Percentiles rank a stretch among this genome's conserved stretches.
Conservation (phyloP, 2,888 invertebrate species). For the Nymphalis urticae region DNA sequence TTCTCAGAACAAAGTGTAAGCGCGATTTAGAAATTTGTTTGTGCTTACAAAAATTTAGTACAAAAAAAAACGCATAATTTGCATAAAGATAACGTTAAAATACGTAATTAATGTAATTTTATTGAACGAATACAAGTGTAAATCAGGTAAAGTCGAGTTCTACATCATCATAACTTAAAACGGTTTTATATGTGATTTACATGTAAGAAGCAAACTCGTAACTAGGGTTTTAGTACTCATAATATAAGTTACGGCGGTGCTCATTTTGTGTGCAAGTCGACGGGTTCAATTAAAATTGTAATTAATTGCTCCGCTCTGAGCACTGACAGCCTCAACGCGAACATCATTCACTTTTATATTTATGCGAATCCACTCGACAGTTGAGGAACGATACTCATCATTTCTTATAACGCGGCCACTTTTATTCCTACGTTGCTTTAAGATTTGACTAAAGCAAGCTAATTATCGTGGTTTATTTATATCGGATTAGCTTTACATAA, state of each 20-base stretch:
- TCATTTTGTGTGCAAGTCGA: conserved; percentile 47
- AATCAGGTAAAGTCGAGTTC: not conserved
- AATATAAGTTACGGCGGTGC: conserved; percentile 41
- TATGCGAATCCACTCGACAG: conserved; percentile 73
- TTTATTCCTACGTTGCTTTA: conserved; percentile 7
- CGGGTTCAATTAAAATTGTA: conserved; percentile 74
- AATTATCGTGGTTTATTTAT: too few species aligned
- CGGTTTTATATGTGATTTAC: conserved; percentile 27
- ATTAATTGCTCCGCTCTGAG: conserved; percentile 72
- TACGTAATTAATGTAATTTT: not conserved
- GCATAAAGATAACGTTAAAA: not conserved
- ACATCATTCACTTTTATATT: conserved; percentile 77
- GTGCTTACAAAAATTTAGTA: too few species aligned
- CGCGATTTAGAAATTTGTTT: too few species aligned
- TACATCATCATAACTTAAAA: conserved; percentile 27
- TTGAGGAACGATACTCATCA: conserved; percentile 63
- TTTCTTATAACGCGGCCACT: conserved; percentile 52
- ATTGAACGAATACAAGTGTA: not conserved
- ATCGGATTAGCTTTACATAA: too few species aligned
- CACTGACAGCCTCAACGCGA: conserved; percentile 67
- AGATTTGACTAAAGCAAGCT: not conserved
- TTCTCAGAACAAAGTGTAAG: too few species aligned
- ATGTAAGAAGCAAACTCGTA: conserved; percentile 47
- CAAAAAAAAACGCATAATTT: too few species aligned
- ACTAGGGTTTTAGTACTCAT: conserved; percentile 37